Conservation (phyloP, 2,113 vertebrate species). For the Pseudopipra pipra region DNA sequence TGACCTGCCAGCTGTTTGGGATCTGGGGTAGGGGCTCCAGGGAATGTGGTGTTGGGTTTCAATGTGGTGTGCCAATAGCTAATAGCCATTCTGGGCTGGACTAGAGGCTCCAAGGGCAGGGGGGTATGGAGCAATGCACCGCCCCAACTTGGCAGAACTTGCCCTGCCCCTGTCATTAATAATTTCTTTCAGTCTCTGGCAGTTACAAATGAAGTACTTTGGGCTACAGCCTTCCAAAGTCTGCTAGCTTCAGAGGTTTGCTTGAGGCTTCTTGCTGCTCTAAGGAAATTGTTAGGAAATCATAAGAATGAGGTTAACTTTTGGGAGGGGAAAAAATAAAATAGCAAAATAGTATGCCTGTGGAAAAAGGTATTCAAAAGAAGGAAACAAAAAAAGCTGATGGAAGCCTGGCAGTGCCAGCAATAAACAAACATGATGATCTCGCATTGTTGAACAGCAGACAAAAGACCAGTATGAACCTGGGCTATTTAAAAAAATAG, state of each 20-base stretch:
- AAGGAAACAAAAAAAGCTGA: background rate
- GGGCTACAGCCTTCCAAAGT: background rate
- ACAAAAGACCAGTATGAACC: background rate
- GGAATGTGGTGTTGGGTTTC: background rate
- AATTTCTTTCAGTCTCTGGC: background rate
- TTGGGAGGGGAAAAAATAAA: background rate
- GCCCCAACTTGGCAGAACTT: background rate
- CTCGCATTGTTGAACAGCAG: background rate
- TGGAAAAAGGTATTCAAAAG: background rate
- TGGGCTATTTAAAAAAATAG: background rate
- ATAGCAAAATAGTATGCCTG: background rate
- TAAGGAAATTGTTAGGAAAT: background rate
- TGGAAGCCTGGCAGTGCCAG: background rate
- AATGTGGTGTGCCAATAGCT: background rate
- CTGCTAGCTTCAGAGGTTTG: background rate
- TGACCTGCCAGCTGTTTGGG: background rate
- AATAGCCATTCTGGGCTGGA: background rate
- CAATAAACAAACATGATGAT: background rate
- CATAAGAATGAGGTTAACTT: background rate
- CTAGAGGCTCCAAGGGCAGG: background rate
- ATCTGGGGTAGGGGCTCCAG: background rate
- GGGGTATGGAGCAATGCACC: background rate
- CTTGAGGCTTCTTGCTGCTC: background rate
- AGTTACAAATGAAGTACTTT: background rate
- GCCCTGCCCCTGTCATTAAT: background rate